Evolutionary conservation across 23 tunicate genomes (phyloP).

Genomic region (Ascidia mentula): DNA sequence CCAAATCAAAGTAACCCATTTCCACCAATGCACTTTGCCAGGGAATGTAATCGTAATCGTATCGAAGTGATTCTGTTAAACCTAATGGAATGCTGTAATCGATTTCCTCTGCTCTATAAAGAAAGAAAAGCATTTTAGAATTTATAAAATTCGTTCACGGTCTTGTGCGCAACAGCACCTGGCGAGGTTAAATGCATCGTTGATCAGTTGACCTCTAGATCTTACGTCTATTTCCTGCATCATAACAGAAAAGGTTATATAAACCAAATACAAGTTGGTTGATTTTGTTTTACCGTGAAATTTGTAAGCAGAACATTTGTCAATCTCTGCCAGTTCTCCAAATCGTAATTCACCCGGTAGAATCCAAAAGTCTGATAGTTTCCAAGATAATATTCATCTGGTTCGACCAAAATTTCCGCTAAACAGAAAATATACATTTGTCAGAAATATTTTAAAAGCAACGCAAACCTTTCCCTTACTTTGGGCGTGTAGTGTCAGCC

Average conservation of each 20-base stretch:
- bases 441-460: no score
- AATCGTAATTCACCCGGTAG: conserved; percentile 76
- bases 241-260: neutral
- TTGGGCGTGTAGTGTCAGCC: no score
- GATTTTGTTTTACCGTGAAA: neutral
- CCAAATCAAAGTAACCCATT: conserved; percentile 36
- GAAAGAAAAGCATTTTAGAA: no score
- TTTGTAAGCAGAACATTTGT: neutral
- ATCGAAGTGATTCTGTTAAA: conserved; percentile 23
- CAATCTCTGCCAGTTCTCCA: conserved; percentile 44
- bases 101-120: conserved; percentile 35
- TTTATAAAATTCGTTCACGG: no score
- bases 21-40: conserved; percentile 48
- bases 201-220: conserved; percentile 46
- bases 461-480: no score
- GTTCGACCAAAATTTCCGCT: neutral
- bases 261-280: no score
- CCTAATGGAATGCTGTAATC: conserved; percentile 29
- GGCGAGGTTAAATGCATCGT: conserved; percentile 65
- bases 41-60: conserved; percentile 36
- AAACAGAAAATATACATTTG: no score
- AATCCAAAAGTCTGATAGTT: conserved; percentile 67
- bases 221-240: conserved; percentile 43
- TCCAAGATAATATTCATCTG: conserved; percentile 37
- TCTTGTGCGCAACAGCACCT: no score